Conservation (phyloP, 2,888 invertebrate species). For the Podabrus alpinus region DNA sequence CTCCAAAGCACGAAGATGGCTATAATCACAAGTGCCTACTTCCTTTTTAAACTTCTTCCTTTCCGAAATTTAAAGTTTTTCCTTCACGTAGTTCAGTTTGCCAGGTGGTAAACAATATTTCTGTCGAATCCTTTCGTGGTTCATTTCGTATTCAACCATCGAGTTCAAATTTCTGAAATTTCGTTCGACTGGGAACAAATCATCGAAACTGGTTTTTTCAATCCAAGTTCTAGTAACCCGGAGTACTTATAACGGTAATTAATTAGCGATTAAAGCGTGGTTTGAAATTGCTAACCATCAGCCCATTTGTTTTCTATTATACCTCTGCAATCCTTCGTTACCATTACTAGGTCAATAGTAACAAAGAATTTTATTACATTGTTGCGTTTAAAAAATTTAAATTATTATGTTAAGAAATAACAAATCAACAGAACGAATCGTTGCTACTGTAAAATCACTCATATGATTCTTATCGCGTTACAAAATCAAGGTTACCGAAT, state of each 20-base stretch:
- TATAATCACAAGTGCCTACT: too few relatives aligned
- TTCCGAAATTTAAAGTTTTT: too few relatives aligned
- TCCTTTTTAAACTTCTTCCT: too few relatives aligned
- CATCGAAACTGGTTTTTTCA: slow-evolving; percentile 8
- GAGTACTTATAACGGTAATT: slow-evolving; percentile 20
- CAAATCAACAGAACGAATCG: background rate
- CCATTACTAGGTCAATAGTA: background rate
- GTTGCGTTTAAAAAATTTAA: background rate
- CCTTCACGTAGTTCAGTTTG: too few relatives aligned
- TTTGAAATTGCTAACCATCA: background rate
- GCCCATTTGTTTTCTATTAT: background rate
- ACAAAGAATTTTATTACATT: background rate
- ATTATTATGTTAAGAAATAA: background rate
- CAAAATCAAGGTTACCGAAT: background rate
- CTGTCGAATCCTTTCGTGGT: background rate
- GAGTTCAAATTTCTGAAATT: background rate
- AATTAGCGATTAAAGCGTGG: background rate
- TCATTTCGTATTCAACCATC: background rate
- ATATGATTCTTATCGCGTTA: background rate
- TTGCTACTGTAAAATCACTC: background rate
- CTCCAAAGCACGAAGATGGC: too few relatives aligned
- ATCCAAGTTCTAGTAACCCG: slow-evolving; percentile 23
- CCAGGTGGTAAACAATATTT: background rate
- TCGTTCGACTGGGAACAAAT: background rate
- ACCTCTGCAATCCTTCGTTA: background rate